Base-by-base conservation (phyloP, 2,113 vertebrate species). In the Xenus cinereus region DNA sequence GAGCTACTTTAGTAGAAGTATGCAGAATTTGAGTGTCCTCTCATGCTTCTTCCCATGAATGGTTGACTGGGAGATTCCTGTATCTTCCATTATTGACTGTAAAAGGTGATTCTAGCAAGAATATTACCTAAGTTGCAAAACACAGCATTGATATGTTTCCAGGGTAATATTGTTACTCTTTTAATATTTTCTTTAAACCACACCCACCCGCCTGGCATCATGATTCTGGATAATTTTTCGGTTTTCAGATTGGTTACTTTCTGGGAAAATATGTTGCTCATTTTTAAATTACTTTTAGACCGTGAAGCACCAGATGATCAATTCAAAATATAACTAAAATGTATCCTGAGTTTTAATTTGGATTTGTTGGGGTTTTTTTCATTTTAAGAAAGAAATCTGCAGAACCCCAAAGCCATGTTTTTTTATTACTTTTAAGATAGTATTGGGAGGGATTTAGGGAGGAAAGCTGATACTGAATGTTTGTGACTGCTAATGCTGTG, bases 151-250 rank as follows among this genome's bases (percentile, higher is more conserved):
- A 32, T 84, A 30, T 67, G 5, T 57, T 85, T 88, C 14, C 18
- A 73, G 17, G 11, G 9, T 64, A 46, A 18, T 76, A 24, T 23
- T 57, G 18, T 48, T 68, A 57, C 7, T 73, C 1, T 2, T 75
- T 19, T 1, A 0, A 17, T 64, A 48, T 72, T 59, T 87, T 71
- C 27, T 64, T 81, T 63, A 84, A 72, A 51, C 5, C 0, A 1
- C 4, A 12, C 1, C 24, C 9, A 2, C 19, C 4, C 3, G 43
- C 6, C 51, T 51, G 23, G 23, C 41, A 33, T 75, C 2, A 30
- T 9, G 27, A 75, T 81, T 74, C 51, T 72, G 23, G 33, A 21
- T 37, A 69, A 59, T 50, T 54, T 46, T 53, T 1, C 9, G 4
- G 10, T 73, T 72, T 74, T 94, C 45, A 46, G 4, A 4, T 45